Conservation (phyloP, 2,888 invertebrate species). For the Folsomia manolachei region DNA sequence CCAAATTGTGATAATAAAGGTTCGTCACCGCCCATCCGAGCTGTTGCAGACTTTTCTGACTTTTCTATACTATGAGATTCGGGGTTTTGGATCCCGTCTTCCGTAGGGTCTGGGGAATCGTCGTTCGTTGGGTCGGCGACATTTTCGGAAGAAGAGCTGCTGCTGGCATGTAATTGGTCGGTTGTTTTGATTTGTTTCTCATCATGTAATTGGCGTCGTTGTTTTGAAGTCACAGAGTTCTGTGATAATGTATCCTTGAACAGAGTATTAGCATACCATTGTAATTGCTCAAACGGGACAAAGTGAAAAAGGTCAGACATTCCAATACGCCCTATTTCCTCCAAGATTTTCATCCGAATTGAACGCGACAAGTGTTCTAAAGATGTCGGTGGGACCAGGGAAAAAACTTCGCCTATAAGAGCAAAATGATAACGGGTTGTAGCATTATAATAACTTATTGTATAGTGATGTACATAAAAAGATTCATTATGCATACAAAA, state of each 20-base stretch:
- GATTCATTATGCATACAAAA: too few species aligned
- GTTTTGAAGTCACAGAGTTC: not conserved
- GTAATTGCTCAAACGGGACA: slow-evolving; percentile 28
- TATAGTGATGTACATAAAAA: too few species aligned
- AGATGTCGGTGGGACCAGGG: slow-evolving; percentile 36
- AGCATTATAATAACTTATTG: not conserved
- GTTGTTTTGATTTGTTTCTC: slow-evolving; percentile 5
- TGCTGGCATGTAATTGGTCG: not conserved
- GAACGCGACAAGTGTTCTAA: slow-evolving; percentile 26
- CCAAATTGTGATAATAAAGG: not conserved
- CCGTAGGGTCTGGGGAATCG: not conserved
- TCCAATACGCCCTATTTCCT: slow-evolving; percentile 44
- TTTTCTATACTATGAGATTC: not conserved
- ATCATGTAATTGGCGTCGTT: not conserved
- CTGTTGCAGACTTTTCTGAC: not conserved
- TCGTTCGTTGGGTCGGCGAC: slow-evolving; percentile 1
- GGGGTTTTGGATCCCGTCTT: not conserved
- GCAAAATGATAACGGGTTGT: not conserved
- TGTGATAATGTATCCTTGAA: slow-evolving; percentile 26
- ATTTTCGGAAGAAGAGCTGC: not conserved
- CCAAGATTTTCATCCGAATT: slow-evolving; percentile 31
- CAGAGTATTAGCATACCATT: slow-evolving; percentile 40
- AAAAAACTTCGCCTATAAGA: slow-evolving; percentile 42
- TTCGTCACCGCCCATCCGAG: not conserved
- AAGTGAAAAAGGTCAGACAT: slow-evolving; percentile 41